Conservation (phyloP, 2,888 invertebrate genomes). For the Tigriopus californicus region DNA sequence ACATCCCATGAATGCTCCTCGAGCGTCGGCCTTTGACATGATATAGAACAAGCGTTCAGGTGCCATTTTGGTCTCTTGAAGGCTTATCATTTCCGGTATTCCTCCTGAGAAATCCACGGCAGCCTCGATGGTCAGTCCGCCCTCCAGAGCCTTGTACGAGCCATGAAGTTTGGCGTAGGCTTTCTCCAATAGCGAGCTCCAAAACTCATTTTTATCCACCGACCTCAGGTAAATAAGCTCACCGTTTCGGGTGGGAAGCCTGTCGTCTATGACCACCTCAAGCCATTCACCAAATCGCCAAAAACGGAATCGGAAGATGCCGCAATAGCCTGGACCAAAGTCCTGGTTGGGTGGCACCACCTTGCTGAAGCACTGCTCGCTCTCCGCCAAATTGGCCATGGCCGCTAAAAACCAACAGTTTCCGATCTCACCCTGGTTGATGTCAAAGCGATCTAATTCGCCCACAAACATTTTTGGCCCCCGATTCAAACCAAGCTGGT, state of each 20-base stretch:
- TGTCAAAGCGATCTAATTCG: conserved; percentile 5
- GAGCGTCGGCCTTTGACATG: conserved; percentile 3
- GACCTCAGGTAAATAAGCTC: conserved; percentile 12
- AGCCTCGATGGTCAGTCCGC: conserved; percentile 16
- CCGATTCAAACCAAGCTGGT: background rate
- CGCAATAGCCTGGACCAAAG: conserved; percentile 2
- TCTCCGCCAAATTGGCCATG: conserved; percentile 5
- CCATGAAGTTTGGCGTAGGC: conserved; percentile 14
- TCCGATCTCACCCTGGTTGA: conserved; percentile 11
- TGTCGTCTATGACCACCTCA: conserved; percentile 13
- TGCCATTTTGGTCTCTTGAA: background rate
- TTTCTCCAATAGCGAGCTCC: conserved; percentile 12
- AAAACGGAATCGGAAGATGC: conserved; percentile 12
- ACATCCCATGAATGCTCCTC: conserved; percentile 9
- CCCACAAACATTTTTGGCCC: conserved; percentile 13
- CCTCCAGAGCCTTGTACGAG: conserved; percentile 15
- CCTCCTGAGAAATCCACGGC: conserved; percentile 17
- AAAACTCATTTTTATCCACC: conserved; percentile 7
- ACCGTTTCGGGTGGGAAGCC: conserved; percentile 12
- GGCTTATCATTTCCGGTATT: conserved; percentile 14
- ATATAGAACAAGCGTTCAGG: conserved; percentile 6
- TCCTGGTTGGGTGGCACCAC: conserved; percentile 5
- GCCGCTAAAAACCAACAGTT: conserved; percentile 12
- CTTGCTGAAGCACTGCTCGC: background rate
- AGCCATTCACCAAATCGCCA: conserved; percentile 10